Evolutionary conservation across 2,797 vertebrate genomes (phyloP).

Genomic region (Gastrophryne carolinensis): DNA sequence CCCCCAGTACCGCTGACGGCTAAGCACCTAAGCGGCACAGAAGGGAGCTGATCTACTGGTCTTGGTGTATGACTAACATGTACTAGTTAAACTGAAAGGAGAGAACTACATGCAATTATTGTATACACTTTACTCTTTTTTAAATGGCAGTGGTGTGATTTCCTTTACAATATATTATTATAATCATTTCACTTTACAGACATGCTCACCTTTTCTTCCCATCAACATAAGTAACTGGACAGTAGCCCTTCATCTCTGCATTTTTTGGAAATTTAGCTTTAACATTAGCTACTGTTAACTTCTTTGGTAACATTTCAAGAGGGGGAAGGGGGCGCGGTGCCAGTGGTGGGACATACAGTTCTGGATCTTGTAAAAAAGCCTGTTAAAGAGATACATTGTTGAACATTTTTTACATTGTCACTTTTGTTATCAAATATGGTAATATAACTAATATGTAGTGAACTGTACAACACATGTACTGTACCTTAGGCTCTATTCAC

Average conservation of each 20-base stretch:
- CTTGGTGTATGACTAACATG: too few relatives aligned
- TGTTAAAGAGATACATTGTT: constrained; percentile 57
- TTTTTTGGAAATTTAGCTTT: constrained; percentile 79
- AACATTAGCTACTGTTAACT: constrained; percentile 74
- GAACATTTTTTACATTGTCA: not conserved
- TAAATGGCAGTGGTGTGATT: too few relatives aligned
- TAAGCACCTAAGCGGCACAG: too few relatives aligned
- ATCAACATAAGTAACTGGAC: constrained; percentile 88
- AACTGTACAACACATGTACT: too few relatives aligned
- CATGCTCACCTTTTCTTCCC: constrained; percentile 81
- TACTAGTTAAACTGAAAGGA: too few relatives aligned
- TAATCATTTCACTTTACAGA: not conserved
- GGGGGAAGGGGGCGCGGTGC: constrained; percentile 78
- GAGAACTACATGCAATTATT: too few relatives aligned
- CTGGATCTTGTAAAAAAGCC: constrained; percentile 82
- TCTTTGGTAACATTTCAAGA: constrained; percentile 75
- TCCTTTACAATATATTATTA: too few relatives aligned
- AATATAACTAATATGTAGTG: too few relatives aligned
- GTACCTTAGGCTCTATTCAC: too few relatives aligned
- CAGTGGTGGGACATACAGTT: constrained; percentile 78
- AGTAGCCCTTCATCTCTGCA: constrained; percentile 88
- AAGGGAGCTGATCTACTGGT: too few relatives aligned
- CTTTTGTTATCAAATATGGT: not conserved
- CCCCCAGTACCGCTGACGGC: too few relatives aligned
- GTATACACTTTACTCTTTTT: too few relatives aligned